These are phyloP conservation scores for Austrofundulus limnaeus DNA, from an alignment of 2,113 vertebrate genomes.

Conservation along the genomic window DNA sequence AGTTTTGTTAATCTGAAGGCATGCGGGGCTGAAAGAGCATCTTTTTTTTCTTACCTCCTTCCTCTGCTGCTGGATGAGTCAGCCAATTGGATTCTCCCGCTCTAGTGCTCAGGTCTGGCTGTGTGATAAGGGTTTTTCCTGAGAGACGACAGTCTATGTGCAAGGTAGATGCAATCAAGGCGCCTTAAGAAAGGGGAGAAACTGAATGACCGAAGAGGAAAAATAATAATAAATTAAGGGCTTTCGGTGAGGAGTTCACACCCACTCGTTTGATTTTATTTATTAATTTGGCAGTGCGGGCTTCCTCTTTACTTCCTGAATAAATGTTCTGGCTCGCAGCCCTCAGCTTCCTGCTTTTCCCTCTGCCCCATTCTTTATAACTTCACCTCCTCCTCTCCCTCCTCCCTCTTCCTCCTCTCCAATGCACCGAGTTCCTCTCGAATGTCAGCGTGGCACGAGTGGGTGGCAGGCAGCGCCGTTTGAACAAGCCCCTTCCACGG, in stretches of 20 bases:
- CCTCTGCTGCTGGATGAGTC: constrained; percentile 64
- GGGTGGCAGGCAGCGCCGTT: constrained; percentile 70
- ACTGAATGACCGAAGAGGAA: constrained; percentile 16
- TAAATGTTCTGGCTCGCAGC: constrained; percentile 13
- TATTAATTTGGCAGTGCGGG: constrained; percentile 30
- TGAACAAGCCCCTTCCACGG: constrained; percentile 50
- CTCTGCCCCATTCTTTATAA: constrained; percentile 26
- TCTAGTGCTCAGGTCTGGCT: constrained; percentile 49
- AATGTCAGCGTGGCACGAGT: constrained; percentile 72
- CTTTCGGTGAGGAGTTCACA: constrained; percentile 27
- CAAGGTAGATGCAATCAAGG: constrained; percentile 38
- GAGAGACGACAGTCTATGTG: constrained; percentile 50
- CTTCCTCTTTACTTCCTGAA: constrained; percentile 25
- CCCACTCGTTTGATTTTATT: constrained; percentile 37
- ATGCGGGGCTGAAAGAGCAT: constrained; percentile 22
- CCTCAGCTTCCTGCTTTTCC: constrained; percentile 33
- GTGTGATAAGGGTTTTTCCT: constrained; percentile 64
- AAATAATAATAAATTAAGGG: constrained; percentile 17
- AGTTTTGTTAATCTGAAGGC: constrained; percentile 50
- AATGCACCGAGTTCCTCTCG: constrained; percentile 63
- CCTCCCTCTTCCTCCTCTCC: constrained; percentile 53
- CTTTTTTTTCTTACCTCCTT: constrained; percentile 19
- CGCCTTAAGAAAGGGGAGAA: constrained; percentile 22
- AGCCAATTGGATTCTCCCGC: constrained; percentile 52
- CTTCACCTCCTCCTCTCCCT: constrained; percentile 47